Conservation (phyloP, 2,113 vertebrate genomes). For the Rhinopomastus cyanomelas region DNA sequence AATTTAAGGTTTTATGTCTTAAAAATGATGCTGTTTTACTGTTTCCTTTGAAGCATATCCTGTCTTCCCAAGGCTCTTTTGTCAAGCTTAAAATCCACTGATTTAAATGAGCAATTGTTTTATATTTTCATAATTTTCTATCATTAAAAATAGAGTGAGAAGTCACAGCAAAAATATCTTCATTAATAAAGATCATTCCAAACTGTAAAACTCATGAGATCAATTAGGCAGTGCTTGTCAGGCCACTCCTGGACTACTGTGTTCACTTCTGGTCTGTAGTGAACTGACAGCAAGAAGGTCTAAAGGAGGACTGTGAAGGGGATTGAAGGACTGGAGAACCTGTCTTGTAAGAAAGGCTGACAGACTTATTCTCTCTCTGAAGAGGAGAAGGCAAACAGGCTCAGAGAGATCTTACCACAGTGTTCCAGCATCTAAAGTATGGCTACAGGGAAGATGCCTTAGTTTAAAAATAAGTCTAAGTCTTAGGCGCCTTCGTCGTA, state of each 20-base stretch:
- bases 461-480: neutral
- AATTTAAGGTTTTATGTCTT: neutral
- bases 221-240: neutral
- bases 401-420: neutral
- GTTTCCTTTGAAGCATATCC: neutral
- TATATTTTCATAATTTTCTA: neutral
- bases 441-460: neutral
- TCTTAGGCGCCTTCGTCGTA: neutral
- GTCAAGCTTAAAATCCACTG: neutral
- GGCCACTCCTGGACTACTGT: neutral
- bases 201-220: neutral
- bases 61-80: neutral
- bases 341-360: neutral
- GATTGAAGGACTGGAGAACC: neutral
- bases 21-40: neutral
- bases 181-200: neutral
- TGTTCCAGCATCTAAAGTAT: neutral
- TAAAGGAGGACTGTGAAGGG: neutral
- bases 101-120: neutral
- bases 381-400: neutral
- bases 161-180: neutral
- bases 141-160: neutral
- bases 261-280: neutral
- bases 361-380: neutral
- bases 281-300: neutral